Evolutionary conservation across 2,797 vertebrate species (phyloP), one percentile per base, ranked within the genome.

Genomic region (Centroberyx gerrardi): DNA sequence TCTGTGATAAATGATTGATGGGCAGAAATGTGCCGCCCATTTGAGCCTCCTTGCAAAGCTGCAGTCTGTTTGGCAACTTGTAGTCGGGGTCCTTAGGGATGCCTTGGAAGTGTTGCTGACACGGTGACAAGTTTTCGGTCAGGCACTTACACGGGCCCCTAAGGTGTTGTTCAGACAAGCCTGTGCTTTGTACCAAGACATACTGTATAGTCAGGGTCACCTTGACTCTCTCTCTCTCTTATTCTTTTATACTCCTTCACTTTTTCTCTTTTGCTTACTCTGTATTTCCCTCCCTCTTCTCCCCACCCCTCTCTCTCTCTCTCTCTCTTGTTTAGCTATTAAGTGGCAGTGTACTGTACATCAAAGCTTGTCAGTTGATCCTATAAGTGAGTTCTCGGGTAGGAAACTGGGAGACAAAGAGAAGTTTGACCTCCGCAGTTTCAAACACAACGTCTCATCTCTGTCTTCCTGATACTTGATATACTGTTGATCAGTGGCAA

Each of bases 331-430:
- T 72, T 15, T 51, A 13, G 9, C 72, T 48, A 42, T 29, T 17
- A 44, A 51, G n/a, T 70, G 70, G 33, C 27, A 68, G 38, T 28
- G 17, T 40, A 0, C 1, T 0, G 1, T 38, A 13, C 67, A 74
- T 68, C 62, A 73, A 74, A 85, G 68, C 46, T 56, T 72, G 59
- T 56, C 51, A 71, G 66, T 31, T 74, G 65, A 74, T 82, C 65
- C 66, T 61, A 2, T 71, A 22, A 81, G 66, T 62, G 53, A 31
- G 28, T 48, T 68, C 56, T 48, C 4, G 2, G 46, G 71, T 18
- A 27, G 5, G 58, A 59, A 81, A 64, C 58, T 38, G 33, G 14
- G 17, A 73, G 22, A 81, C 12, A 65, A 17, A 40, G 51, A 72
- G 44, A 67, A 5, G 42, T 77, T 66, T 80, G 74, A 82, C 77